Evolutionary conservation across 2,888 invertebrate genomes (phyloP), one percentile per base, ranked within the genome.

Genomic region (Linnaemya tessellans): DNA sequence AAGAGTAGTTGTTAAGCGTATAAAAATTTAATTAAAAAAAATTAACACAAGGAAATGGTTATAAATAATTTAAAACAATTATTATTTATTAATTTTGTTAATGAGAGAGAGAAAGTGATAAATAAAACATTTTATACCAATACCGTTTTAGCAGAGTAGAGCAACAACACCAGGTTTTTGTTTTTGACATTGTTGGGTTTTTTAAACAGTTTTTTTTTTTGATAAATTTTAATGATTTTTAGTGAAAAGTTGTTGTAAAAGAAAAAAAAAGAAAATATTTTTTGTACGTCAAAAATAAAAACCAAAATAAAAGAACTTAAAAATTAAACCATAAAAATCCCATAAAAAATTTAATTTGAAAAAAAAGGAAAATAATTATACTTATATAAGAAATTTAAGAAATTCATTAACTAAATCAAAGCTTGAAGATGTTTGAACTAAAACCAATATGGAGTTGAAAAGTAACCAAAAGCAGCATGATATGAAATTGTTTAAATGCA

Each of bases 141-240:
- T 86, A 84, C 84, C 86, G 86, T 87, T 87, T 87, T 86, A 90
- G 90, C 90, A 84, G 82, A 87, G 85, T 82, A 84, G 86, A 88
- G 90, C 91, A 91, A 90, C 90, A 91, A 90, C 91, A 90, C 91
- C 91, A 90, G 90, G 88, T 87, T 88, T 87, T 85, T 88, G 71
- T 85, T 84, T 82, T 84, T 81, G 54, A 80, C 80, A 77, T 84
- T 73, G 83, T 80, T 65, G 18, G 38, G 75, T 75, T 70, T 51
- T n/a, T 71, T 70, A 65, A 68, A 51, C 18, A 56, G 30, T 75
- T 54, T 30, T 67, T 13, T 68, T 58, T 82, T 54, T 64, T 78
- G n/a, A 11, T 46, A 80, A 51, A 25, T 46, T 74, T 65, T 67
- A 30, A 73, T 71, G 56, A 62, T 74, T 75, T 88, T 87, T 82